These are phyloP conservation scores for Choristoneura fumiferana DNA, from an alignment of 1,140 invertebrate species.

Conservation along the genomic window DNA sequence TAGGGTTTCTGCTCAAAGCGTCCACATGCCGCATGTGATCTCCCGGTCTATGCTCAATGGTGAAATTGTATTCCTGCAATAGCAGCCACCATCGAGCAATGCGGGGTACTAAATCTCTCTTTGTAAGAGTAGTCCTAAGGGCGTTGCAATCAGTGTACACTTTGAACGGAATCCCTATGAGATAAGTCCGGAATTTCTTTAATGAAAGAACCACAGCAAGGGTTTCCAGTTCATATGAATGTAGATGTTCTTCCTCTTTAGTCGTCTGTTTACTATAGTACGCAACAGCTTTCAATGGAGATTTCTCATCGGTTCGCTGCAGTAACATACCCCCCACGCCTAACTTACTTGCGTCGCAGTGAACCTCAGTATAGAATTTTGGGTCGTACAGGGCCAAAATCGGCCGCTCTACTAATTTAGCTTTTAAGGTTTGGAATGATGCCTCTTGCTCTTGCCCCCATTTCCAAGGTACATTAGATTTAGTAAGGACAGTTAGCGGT, in stretches of 20 bases:
- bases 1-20: slow-evolving; percentile 22
- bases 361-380: slow-evolving; percentile 30
- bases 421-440: not conserved
- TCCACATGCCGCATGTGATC: slow-evolving; percentile 39
- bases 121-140: slow-evolving; percentile 33
- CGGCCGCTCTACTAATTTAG: not conserved
- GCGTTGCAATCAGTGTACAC: slow-evolving; percentile 58
- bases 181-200: slow-evolving; percentile 46
- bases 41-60: slow-evolving; percentile 37
- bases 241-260: slow-evolving; percentile 34
- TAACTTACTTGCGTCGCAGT: slow-evolving; percentile 34
- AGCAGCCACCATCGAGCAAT: slow-evolving; percentile 45
- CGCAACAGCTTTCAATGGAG: slow-evolving; percentile 35
- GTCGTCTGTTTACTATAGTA: slow-evolving; percentile 42
- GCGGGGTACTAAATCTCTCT: slow-evolving; percentile 35
- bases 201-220: too few relatives aligned
- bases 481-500: slow-evolving; percentile 27
- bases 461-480: not conserved
- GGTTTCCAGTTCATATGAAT: slow-evolving; percentile 45
- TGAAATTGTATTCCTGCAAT: slow-evolving; percentile 37
- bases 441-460: not conserved
- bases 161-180: slow-evolving; percentile 50
- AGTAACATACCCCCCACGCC: slow-evolving; percentile 33
- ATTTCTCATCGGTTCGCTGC: slow-evolving; percentile 23
- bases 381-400: slow-evolving; percentile 24